Conservation (phyloP, 2,888 invertebrate species). For the Clepsis dumicolana region DNA sequence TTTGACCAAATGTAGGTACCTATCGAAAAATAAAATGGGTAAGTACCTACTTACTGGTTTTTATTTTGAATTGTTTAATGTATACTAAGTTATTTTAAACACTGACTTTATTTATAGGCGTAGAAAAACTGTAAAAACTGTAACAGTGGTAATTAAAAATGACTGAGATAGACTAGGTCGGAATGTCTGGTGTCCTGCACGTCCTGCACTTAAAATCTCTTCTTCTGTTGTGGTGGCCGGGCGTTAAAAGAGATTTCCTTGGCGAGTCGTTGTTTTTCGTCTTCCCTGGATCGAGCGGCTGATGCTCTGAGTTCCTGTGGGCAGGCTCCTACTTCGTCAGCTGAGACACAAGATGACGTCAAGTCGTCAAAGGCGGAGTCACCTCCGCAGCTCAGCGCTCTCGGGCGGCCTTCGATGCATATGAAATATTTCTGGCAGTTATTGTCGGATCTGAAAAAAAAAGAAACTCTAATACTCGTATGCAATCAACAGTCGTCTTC, state of each 20-base stretch:
- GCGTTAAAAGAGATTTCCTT: slow-evolving; percentile 63
- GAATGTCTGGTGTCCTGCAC: background rate
- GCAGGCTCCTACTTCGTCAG: slow-evolving; percentile 92
- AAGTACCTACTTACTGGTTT: too few species aligned
- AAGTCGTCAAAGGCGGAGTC: slow-evolving; percentile 92
- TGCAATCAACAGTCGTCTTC: too few species aligned
- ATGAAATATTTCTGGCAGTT: slow-evolving; percentile 93
- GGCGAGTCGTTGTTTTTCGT: slow-evolving; percentile 62
- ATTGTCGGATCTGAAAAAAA: slow-evolving; percentile 77
- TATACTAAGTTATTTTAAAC: too few species aligned
- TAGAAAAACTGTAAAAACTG: slow-evolving; percentile 7
- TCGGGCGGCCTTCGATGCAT: slow-evolving; percentile 91
- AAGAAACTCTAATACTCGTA: background rate
- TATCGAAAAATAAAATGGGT: background rate
- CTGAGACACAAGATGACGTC: slow-evolving; percentile 90
- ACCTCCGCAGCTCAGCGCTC: slow-evolving; percentile 91
- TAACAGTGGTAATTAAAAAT: slow-evolving; percentile 18
- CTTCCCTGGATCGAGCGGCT: slow-evolving; percentile 65
- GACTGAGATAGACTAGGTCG: slow-evolving; percentile 33
- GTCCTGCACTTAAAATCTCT: slow-evolving; percentile 42
- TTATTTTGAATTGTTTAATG: background rate
- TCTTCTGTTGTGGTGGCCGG: slow-evolving; percentile 45
- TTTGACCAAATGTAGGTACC: too few species aligned
- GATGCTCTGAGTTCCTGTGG: slow-evolving; percentile 71
- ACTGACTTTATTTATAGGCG: background rate